Evolutionary conservation across 35 echinoderm and acorn worm genomes (phyloP).

Genomic region (Anneissia japonica): DNA sequence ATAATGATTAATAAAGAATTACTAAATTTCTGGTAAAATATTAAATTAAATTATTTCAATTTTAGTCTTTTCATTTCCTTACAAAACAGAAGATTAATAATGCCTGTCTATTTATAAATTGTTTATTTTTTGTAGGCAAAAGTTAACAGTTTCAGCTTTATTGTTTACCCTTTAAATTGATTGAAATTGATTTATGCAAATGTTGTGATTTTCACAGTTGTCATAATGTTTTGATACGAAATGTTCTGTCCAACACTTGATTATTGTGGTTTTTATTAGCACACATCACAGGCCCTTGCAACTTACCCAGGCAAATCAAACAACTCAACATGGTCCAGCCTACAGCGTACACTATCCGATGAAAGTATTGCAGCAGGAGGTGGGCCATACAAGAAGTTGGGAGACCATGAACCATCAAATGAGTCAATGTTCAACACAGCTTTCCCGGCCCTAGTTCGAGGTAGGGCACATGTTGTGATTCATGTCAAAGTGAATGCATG

Average conservation of each 20-base stretch:
- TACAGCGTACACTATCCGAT: conserved; percentile 66
- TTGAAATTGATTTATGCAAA: too few relatives aligned
- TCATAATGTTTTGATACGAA: too few relatives aligned
- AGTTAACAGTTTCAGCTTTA: too few relatives aligned
- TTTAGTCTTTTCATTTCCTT: too few relatives aligned
- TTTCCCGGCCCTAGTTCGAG: background rate
- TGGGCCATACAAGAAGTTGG: conserved; percentile 22
- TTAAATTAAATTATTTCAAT: background rate
- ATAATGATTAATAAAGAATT: background rate
- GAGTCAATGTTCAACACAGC: background rate
- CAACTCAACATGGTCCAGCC: background rate
- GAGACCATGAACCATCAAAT: background rate
- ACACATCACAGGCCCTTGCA: background rate
- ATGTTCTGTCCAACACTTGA: too few relatives aligned
- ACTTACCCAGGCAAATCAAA: conserved; percentile 14
- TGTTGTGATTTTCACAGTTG: too few relatives aligned
- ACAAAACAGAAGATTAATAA: too few relatives aligned
- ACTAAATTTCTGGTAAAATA: background rate
- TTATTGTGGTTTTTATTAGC: background rate
- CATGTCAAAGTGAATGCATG: too few relatives aligned
- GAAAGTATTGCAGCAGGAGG: conserved; percentile 78
- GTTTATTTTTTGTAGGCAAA: too few relatives aligned
- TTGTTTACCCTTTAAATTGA: too few relatives aligned
- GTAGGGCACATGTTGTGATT: background rate
- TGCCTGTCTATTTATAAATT: too few relatives aligned